Conservation (phyloP, 2,113 vertebrate species). For the Tapirus terrestris region DNA sequence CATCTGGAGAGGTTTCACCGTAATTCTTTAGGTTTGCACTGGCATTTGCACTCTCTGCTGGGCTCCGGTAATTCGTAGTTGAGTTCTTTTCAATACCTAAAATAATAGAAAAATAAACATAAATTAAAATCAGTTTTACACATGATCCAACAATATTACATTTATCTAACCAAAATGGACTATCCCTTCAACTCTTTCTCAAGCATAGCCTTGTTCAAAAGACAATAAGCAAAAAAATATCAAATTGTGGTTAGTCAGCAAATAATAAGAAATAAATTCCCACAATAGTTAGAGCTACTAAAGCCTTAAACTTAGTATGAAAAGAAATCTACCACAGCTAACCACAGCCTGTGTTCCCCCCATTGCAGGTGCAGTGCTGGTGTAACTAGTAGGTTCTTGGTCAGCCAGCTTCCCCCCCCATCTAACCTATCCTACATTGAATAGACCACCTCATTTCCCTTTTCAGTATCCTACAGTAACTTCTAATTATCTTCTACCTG, state of each 20-base stretch:
- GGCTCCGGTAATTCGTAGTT: constrained; percentile 87
- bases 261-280: neutral
- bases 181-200: constrained; percentile 53
- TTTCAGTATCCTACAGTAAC: neutral
- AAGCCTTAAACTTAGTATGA: neutral
- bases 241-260: neutral
- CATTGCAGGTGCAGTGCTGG: neutral
- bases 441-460: neutral
- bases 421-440: neutral
- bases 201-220: constrained; percentile 44
- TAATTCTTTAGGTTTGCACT: constrained; percentile 85
- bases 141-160: constrained; percentile 26
- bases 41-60: constrained; percentile 86
- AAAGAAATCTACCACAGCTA: neutral
- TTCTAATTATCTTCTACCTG: neutral
- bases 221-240: constrained; percentile 17
- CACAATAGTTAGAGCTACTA: neutral
- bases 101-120: constrained; percentile 70
- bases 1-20: constrained; percentile 93
- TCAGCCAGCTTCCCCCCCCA: neutral
- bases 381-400: fast-evolving
- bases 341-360: neutral
- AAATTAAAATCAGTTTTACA: constrained; percentile 52
- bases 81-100: constrained; percentile 88
- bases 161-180: constrained; percentile 57